phyloP scores from a whole-genome alignment of 2,888 invertebrate genomes.

The Caenorhabditis sinica region DNA sequence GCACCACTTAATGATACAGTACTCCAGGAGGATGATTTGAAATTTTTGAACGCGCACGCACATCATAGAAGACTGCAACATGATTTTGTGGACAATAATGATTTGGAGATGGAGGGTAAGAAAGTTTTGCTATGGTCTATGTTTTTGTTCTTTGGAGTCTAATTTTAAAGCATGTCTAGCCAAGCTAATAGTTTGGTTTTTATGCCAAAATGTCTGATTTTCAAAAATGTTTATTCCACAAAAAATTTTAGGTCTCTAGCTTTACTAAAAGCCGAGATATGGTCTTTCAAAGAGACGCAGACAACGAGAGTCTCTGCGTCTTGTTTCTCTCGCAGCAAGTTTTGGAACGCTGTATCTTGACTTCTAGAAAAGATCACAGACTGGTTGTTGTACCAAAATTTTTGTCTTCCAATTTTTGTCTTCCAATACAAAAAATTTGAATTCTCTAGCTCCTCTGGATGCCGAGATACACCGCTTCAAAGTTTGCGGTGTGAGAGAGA shows the following conservation, averaged over 20 bases:
- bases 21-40: conserved; percentile 61
- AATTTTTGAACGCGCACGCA: conserved; percentile 69
- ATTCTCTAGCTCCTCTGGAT: not conserved
- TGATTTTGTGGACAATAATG: conserved; percentile 71
- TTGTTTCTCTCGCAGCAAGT: not conserved
- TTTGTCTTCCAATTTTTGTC: not conserved
- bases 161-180: too few species aligned
- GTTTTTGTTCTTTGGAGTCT: too few species aligned
- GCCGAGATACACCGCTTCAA: not conserved
- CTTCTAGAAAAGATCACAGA: not conserved
- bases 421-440: not conserved
- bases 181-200: not conserved
- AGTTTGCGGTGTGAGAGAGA: too few species aligned
- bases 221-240: not conserved
- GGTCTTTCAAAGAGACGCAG: not conserved
- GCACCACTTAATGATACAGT: conserved; percentile 59
- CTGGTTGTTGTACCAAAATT: not conserved
- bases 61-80: conserved; percentile 68
- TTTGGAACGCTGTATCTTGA: not conserved
- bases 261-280: not conserved
- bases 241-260: not conserved
- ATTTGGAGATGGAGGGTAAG: conserved; percentile 63
- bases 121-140: too few species aligned
- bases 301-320: not conserved
- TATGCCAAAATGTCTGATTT: not conserved